These are phyloP conservation scores for Sebastes vulpes DNA, from an alignment of 2,797 vertebrate species.

Conservation along the genomic window DNA sequence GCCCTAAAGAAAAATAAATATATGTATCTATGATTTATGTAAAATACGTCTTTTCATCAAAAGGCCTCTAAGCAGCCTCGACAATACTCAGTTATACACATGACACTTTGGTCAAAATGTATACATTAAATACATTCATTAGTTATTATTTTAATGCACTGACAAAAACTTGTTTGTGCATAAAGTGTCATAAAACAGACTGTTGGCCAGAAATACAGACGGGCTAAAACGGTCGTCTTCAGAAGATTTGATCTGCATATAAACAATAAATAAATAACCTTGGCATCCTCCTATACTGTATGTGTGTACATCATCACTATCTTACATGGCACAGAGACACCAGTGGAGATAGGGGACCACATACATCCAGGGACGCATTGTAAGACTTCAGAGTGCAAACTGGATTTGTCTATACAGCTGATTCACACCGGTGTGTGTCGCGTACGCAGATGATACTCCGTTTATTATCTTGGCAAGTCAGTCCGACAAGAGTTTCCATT, in stretches of 20 bases:
- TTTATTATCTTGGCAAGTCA: slow-evolving; percentile 20
- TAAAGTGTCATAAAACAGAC: slow-evolving; percentile 61
- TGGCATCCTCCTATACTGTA: slow-evolving; percentile 42
- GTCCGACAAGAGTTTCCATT: slow-evolving; percentile 13
- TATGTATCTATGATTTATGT: slow-evolving; percentile 77
- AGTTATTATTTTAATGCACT: slow-evolving; percentile 66
- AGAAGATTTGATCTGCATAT: slow-evolving; percentile 58
- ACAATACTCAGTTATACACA: slow-evolving; percentile 55
- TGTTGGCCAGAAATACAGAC: slow-evolving; percentile 52
- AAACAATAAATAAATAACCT: slow-evolving; percentile 68
- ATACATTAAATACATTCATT: slow-evolving; percentile 72
- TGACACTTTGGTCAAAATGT: slow-evolving; percentile 61
- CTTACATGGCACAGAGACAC: slow-evolving; percentile 45
- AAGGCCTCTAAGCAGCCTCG: slow-evolving; percentile 57
- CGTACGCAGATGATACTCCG: slow-evolving; percentile 9
- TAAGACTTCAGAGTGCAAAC: slow-evolving; percentile 85
- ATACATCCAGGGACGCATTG: slow-evolving; percentile 52
- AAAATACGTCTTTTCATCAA: slow-evolving; percentile 76
- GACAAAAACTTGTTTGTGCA: slow-evolving; percentile 65
- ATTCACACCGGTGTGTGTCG: slow-evolving; percentile 21
- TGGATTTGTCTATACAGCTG: slow-evolving; percentile 48
- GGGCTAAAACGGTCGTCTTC: slow-evolving; percentile 64
- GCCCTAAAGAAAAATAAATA: slow-evolving; percentile 82
- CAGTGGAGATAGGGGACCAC: slow-evolving; percentile 47
- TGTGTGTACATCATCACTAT: slow-evolving; percentile 38